A percentile compares a stretch with the other conserved stretches of the same genome.
phyloP scores from a whole-genome alignment of 2,113 vertebrate species.

The Solea senegalensis region DNA sequence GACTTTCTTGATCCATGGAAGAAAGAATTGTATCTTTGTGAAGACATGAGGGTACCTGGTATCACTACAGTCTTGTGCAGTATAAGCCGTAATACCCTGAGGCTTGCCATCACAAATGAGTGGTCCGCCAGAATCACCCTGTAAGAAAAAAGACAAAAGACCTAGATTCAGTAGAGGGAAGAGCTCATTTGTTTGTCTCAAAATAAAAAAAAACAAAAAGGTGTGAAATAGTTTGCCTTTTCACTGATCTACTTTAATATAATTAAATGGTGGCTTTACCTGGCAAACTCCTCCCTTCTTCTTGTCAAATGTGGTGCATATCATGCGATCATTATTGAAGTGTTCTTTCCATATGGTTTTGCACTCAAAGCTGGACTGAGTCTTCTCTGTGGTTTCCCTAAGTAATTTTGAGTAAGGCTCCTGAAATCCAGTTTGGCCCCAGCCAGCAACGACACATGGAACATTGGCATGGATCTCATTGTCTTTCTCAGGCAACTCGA shows the following conservation, averaged over 20 bases:
- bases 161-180: background rate
- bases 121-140: conserved; percentile 76
- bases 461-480: conserved; percentile 11
- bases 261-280: conserved; percentile 44
- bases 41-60: conserved; percentile 59
- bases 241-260: background rate
- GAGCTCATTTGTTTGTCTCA: background rate
- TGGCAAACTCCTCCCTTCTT: conserved; percentile 55
- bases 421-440: conserved; percentile 33
- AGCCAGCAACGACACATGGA: conserved; percentile 65
- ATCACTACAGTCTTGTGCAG: rapidly evolving
- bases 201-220: conserved; percentile 5
- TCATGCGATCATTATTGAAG: conserved; percentile 47
- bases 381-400: conserved; percentile 48
- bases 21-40: conserved; percentile 56
- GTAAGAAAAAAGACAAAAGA: conserved; percentile 2
- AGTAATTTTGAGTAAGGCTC: conserved; percentile 10
- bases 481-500: conserved; percentile 44
- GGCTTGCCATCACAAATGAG: conserved; percentile 59
- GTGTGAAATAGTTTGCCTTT: background rate
- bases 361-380: conserved; percentile 30
- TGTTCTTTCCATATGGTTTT: background rate
- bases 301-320: conserved; percentile 62
- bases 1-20: conserved; percentile 63
- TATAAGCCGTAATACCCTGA: conserved; percentile 54